These are phyloP conservation scores for Nautilus pompilius DNA, from an alignment of 1,140 invertebrate genomes.

Conservation along the genomic window DNA sequence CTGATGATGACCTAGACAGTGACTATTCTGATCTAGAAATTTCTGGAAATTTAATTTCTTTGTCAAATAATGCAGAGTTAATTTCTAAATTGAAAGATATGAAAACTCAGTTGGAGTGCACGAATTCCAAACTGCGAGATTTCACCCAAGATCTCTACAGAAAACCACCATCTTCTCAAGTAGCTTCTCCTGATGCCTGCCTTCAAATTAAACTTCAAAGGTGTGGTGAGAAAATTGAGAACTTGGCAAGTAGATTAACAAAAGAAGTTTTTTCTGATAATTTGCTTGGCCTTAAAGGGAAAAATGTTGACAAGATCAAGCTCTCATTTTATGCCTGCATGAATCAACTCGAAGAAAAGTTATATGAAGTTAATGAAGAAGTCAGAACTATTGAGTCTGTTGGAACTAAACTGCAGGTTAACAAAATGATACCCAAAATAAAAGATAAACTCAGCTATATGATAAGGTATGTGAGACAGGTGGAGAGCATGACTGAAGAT, in stretches of 20 bases:
- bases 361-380: constrained; percentile 19
- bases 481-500: constrained; percentile 26
- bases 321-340: constrained; percentile 36
- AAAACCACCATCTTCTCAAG: neutral
- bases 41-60: constrained; percentile 6
- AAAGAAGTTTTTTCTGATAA: constrained; percentile 14
- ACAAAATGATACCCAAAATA: neutral
- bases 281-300: neutral
- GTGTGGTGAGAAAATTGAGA: constrained; percentile 33
- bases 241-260: constrained; percentile 20
- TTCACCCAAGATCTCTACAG: constrained; percentile 23
- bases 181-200: neutral
- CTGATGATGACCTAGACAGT: constrained; percentile 18
- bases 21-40: constrained; percentile 13
- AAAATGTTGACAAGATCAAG: neutral
- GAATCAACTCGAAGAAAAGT: constrained; percentile 29
- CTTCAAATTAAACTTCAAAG: constrained; percentile 5
- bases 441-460: constrained; percentile 13
- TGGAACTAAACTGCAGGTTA: neutral
- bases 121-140: constrained; percentile 30
- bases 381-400: neutral
- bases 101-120: constrained; percentile 30
- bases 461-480: constrained; percentile 32
- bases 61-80: neutral
- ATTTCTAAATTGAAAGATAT: constrained; percentile 31